Conservation (phyloP, 2,113 vertebrate genomes). For the Scomber japonicus region DNA sequence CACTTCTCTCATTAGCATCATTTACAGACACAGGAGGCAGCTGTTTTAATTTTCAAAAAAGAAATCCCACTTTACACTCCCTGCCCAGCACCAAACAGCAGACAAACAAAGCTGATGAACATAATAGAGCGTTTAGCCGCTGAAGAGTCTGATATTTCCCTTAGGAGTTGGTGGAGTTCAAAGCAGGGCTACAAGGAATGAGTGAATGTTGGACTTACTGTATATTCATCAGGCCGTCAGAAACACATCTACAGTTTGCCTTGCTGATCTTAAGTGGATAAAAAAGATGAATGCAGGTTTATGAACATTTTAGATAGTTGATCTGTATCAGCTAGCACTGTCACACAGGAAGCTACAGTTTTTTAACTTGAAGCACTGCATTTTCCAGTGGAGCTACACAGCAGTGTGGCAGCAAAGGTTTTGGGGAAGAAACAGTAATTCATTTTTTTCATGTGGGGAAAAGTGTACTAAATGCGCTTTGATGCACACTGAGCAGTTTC, state of each 20-base stretch:
- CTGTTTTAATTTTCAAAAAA: too few species aligned
- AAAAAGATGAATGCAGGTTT: too few species aligned
- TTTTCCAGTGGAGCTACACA: neutral
- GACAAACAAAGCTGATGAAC: neutral
- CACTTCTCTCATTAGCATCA: too few species aligned
- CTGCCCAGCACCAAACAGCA: neutral
- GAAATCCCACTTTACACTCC: too few species aligned
- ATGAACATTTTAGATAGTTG: neutral
- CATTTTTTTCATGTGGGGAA: neutral
- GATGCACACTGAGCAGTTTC: neutral
- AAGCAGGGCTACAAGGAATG: neutral
- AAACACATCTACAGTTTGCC: too few species aligned
- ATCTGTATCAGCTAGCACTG: neutral
- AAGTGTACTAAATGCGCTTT: conserved; percentile 2
- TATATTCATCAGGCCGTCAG: too few species aligned
- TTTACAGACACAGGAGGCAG: too few species aligned
- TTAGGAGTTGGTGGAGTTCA: neutral
- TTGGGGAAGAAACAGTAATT: neutral
- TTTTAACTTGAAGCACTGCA: neutral
- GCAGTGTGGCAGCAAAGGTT: neutral
- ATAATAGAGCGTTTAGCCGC: neutral
- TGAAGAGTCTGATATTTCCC: neutral
- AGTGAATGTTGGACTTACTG: neutral
- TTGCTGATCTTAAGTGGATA: too few species aligned
- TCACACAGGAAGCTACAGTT: neutral